Evolutionary conservation across 2,113 vertebrate species (phyloP), one percentile per base, ranked within the genome.

Genomic region (Albula glossodonta): DNA sequence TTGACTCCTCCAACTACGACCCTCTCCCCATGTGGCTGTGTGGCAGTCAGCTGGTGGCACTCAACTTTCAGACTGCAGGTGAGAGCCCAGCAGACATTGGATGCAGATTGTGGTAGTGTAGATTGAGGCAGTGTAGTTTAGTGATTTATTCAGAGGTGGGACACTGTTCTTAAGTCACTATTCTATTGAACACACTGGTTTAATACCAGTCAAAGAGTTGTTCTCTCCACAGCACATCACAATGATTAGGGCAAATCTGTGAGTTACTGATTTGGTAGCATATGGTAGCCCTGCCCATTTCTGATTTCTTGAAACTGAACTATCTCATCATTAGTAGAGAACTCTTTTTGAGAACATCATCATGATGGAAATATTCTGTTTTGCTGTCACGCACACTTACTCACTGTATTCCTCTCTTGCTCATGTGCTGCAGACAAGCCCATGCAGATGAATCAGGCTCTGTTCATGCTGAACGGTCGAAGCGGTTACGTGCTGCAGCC

Each of bases 381-480:
- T 57, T 1, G 11, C 6, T 84, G 2, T 57, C 12, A 70, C 48
- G 81, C 11, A 13, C 11, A 5, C 82, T 41, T 41, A 41, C 3
- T 4, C 19, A 0, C 0, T 87, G 6, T 49, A 80, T 80, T 9
- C 9, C 15, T 78, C 19, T 51, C 49, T 41, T n/a, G 78, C 25
- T 48, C 49, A 11, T 7, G 1, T 4, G 31, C 0, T 83, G 31
- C 93, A 99, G 98, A 99, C 89, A 99, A 99, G 89, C 98, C 98
- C 86, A 99, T 99, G 98, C 98, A 99, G 95, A 98, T 99, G 98
- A 99, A 99, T 92, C 98, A 99, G 95, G 97, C 98, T 48, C 93
- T 99, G 84, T 99, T 99, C 94, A 96, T 97, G 97, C 93, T 97
- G 31, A 97, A 96, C 0, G 98, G 98, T 8, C 94, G 95, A 87